These are phyloP conservation scores for Diabrotica undecimpunctata DNA, from an alignment of 1,140 invertebrate genomes.

Conservation along the genomic window DNA sequence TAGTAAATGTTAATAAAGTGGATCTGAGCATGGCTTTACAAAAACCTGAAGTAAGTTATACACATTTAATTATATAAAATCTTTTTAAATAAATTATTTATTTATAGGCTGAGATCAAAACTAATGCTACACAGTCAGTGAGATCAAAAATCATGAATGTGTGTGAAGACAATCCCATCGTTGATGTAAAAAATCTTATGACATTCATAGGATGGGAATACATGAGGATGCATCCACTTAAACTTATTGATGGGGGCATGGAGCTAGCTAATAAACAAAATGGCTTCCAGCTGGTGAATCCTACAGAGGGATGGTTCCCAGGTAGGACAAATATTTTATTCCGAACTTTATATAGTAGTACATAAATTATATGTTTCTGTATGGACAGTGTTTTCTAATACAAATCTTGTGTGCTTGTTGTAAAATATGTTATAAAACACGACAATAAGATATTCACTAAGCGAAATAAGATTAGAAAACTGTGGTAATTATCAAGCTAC, in stretches of 20 bases:
- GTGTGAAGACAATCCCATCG: conserved; percentile 63
- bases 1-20: conserved; percentile 78
- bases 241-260: conserved; percentile 65
- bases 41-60: conserved; percentile 25
- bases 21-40: conserved; percentile 62
- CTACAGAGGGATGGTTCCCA: conserved; percentile 81
- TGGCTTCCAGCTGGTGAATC: conserved; percentile 81
- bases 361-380: neutral
- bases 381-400: neutral
- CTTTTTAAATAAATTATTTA: neutral
- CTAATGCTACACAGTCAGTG: conserved; percentile 77
- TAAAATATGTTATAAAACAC: neutral
- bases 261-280: conserved; percentile 64
- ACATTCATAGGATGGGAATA: conserved; percentile 78
- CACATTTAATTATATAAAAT: neutral
- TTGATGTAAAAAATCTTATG: conserved; percentile 66
- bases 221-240: conserved; percentile 64
- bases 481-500: too few species aligned
- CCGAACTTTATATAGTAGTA: conserved; percentile 28
- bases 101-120: conserved; percentile 58
- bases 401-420: too few species aligned
- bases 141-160: conserved; percentile 79
- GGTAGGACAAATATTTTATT: conserved; percentile 50
- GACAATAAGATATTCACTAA: too few species aligned
- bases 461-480: too few species aligned